phyloP scores from a whole-genome alignment of 2,113 vertebrate genomes.

The Gopherus flavomarginatus region DNA sequence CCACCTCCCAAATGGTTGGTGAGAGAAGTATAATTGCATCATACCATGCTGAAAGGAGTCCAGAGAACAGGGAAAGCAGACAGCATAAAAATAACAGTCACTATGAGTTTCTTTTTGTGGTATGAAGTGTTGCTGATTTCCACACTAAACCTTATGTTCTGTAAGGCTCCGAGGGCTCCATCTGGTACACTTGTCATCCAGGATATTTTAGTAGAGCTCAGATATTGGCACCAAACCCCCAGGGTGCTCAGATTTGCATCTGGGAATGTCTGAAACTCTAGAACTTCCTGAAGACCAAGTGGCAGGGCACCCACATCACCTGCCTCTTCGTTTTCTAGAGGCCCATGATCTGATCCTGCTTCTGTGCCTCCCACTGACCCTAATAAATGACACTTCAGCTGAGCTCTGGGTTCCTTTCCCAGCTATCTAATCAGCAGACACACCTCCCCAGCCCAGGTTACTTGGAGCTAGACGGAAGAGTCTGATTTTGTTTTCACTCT shows the following conservation, averaged over 20 bases:
- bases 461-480: background rate
- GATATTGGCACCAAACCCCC: background rate
- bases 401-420: background rate
- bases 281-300: background rate
- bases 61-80: fast-evolving
- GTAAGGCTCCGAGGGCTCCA: background rate
- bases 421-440: background rate
- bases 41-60: background rate
- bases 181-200: background rate
- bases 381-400: fast-evolving
- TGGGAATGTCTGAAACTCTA: background rate
- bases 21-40: background rate
- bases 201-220: background rate
- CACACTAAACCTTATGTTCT: background rate
- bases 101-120: background rate
- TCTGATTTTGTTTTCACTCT: background rate
- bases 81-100: background rate
- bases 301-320: fast-evolving
- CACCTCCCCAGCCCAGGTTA: background rate
- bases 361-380: background rate
- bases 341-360: background rate
- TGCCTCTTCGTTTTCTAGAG: background rate
- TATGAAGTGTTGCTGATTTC: background rate
- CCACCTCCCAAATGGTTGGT: background rate
- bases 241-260: background rate